phyloP scores from a whole-genome alignment of 1,140 invertebrate genomes.

The Lethocerus indicus region DNA sequence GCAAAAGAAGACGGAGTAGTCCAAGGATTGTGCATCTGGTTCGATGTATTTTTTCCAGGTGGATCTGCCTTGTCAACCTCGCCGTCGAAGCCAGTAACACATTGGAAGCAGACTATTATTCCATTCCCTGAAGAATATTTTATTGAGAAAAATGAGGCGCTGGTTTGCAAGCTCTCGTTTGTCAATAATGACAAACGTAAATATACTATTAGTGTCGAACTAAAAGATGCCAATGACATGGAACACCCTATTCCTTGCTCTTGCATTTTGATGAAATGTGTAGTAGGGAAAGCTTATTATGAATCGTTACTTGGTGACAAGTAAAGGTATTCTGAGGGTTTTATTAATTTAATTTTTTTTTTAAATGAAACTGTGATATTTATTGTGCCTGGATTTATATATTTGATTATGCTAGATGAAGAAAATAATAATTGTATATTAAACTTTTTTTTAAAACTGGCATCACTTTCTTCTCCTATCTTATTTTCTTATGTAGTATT shows the following conservation, averaged over 20 bases:
- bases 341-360: no score
- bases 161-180: conserved; percentile 47
- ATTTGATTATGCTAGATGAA: no score
- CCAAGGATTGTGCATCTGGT: conserved; percentile 46
- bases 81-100: conserved; percentile 57
- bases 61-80: conserved; percentile 47
- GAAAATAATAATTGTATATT: no score
- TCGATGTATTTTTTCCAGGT: conserved; percentile 25
- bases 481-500: no score
- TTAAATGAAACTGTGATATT: no score
- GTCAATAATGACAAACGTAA: conserved; percentile 29
- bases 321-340: no score
- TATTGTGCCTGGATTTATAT: no score
- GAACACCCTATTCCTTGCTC: conserved; percentile 60
- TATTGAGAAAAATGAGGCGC: conserved; percentile 34
- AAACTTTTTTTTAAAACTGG: no score
- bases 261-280: conserved; percentile 61
- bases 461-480: no score
- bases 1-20: conserved; percentile 37
- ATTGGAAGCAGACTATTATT: conserved; percentile 95
- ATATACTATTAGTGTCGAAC: conserved; percentile 48
- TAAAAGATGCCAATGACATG: conserved; percentile 47
- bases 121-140: conserved; percentile 21
- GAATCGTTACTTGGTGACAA: no score
- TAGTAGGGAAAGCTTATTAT: conserved; percentile 45